Percentiles rank a stretch among this genome's conserved stretches.
Conservation (phyloP, 2,797 vertebrate genomes). For the Acrocephalus scirpaceus region DNA sequence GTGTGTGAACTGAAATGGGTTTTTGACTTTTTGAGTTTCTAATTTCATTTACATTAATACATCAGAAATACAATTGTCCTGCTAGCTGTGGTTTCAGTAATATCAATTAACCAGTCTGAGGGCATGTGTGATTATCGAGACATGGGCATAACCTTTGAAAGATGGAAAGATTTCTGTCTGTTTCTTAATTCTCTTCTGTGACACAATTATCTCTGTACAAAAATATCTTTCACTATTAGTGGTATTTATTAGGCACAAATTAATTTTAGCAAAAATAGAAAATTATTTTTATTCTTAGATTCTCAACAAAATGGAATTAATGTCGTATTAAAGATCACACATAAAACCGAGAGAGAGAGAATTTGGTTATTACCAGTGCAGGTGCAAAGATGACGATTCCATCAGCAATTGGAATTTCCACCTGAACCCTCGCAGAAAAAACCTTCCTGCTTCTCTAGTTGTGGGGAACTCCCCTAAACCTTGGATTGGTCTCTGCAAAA, state of each 20-base stretch:
- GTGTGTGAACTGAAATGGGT: background rate
- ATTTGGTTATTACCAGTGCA: background rate
- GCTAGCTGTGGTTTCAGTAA: conserved; percentile 29
- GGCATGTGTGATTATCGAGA: background rate
- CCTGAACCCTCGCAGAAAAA: background rate
- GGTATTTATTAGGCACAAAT: conserved; percentile 18
- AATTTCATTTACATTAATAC: conserved; percentile 45
- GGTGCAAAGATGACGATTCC: background rate
- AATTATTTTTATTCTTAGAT: background rate
- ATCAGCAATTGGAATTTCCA: background rate
- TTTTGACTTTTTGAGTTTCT: conserved; percentile 23
- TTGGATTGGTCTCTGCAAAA: background rate
- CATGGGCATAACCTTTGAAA: conserved; percentile 3
- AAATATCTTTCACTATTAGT: background rate
- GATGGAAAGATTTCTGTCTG: background rate
- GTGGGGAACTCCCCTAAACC: background rate
- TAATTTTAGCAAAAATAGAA: background rate
- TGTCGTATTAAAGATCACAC: background rate
- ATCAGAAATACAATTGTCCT: conserved; percentile 45
- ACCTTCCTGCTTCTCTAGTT: background rate
- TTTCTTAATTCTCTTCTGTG: background rate
- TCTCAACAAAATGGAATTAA: background rate
- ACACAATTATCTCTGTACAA: conserved; percentile 11
- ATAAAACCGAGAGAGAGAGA: background rate
- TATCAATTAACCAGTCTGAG: conserved; percentile 31